These are phyloP conservation scores for Cranoglanis bouderius DNA, from an alignment of 2,113 vertebrate species.

Conservation along the genomic window DNA sequence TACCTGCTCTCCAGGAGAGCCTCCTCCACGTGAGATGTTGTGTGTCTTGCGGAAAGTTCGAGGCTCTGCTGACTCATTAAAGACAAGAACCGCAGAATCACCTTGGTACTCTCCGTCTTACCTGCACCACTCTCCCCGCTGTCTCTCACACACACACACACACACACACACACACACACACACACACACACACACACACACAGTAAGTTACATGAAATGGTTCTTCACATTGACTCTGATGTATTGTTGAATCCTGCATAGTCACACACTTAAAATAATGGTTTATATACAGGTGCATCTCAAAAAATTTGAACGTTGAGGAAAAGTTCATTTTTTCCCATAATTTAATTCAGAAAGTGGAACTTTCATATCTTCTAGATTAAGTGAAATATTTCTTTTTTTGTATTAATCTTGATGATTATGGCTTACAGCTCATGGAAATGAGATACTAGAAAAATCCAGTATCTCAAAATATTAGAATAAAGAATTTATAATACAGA, in stretches of 20 bases:
- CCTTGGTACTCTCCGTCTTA: slow-evolving; percentile 96
- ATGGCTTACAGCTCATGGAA: too few relatives aligned
- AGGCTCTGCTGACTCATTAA: slow-evolving; percentile 89
- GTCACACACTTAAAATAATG: neutral
- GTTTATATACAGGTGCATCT: too few relatives aligned
- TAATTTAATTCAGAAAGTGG: too few relatives aligned
- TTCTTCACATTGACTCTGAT: neutral
- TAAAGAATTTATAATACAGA: too few relatives aligned
- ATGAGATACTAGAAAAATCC: too few relatives aligned
- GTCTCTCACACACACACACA: slow-evolving; percentile 51
- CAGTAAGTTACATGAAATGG: too few relatives aligned
- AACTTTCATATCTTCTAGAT: too few relatives aligned
- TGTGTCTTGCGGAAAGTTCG: slow-evolving; percentile 78
- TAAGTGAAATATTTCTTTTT: too few relatives aligned
- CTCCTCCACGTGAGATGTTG: slow-evolving; percentile 85
- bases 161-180: slow-evolving; percentile 8
- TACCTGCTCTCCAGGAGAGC: slow-evolving; percentile 97
- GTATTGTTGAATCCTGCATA: neutral
- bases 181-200: slow-evolving; percentile 18
- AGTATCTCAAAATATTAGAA: too few relatives aligned
- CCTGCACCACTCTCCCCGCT: slow-evolving; percentile 98
- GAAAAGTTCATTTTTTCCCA: too few relatives aligned
- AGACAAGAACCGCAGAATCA: slow-evolving; percentile 93
- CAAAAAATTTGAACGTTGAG: too few relatives aligned
- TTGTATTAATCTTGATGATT: too few relatives aligned